Conservation (phyloP, 2,113 vertebrate genomes). For the Tachysurus vachellii region DNA sequence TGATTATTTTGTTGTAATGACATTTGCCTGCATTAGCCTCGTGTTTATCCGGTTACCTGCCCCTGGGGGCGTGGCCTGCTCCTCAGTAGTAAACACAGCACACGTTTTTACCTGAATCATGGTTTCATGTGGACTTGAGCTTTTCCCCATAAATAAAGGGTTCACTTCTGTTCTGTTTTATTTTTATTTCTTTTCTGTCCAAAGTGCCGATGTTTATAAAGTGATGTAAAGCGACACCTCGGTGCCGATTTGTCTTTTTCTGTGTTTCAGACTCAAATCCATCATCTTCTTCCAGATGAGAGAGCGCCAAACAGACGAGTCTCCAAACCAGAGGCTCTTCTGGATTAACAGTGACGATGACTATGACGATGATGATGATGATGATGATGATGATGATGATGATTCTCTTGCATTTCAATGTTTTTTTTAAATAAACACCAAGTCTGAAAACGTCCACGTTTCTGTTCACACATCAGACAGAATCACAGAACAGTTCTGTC, state of each 20-base stretch:
- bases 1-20: not conserved
- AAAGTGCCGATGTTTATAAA: not conserved
- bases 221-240: not conserved
- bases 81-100: not conserved
- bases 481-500: not conserved
- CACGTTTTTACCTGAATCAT: not conserved
- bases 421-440: not conserved
- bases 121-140: too few relatives aligned
- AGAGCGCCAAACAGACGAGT: not conserved
- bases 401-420: constrained; percentile 12
- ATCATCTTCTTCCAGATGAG: not conserved
- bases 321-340: not conserved
- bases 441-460: not conserved
- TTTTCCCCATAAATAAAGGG: not conserved
- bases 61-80: not conserved
- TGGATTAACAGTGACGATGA: too few relatives aligned
- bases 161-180: not conserved
- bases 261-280: not conserved
- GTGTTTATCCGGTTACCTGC: not conserved
- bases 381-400: not conserved
- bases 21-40: not conserved
- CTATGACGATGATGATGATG: not conserved
- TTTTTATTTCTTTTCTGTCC: not conserved
- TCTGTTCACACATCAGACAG: not conserved
- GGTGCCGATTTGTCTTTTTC: not conserved